Percentiles rank a stretch among this genome's conserved stretches.
These are phyloP conservation scores for Dryocosmus kuriphilus DNA, from an alignment of 2,888 invertebrate genomes.

Conservation along the genomic window DNA sequence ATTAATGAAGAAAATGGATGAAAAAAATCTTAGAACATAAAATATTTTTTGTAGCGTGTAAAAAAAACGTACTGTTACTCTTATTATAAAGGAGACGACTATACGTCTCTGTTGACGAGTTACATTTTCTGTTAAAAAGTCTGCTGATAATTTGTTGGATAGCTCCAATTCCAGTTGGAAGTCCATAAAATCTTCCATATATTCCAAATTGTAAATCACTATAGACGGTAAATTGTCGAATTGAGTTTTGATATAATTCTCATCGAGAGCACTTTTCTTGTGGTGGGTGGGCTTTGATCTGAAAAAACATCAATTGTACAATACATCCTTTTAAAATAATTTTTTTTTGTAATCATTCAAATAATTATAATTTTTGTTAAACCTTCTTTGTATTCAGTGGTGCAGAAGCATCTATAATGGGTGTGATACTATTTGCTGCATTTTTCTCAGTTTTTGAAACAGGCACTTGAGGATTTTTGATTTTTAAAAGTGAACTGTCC, in stretches of 20 bases:
- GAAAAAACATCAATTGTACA: background rate
- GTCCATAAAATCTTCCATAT: conserved; percentile 52
- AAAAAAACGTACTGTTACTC: conserved; percentile 44
- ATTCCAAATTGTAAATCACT: conserved; percentile 50
- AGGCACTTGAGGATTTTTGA: background rate
- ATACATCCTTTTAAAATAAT: background rate
- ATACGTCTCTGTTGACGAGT: conserved; percentile 61
- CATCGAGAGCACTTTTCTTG: background rate
- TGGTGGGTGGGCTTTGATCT: background rate
- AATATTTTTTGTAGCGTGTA: too few relatives aligned
- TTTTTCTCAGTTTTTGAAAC: background rate
- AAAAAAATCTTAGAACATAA: too few relatives aligned
- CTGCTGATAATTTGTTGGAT: conserved; percentile 46
- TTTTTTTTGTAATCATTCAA: background rate
- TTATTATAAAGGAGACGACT: conserved; percentile 56
- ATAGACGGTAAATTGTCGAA: conserved; percentile 23
- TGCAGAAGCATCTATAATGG: background rate
- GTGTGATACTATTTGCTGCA: background rate
- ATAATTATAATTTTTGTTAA: too few relatives aligned
- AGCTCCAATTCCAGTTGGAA: conserved; percentile 58
- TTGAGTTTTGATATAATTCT: background rate
- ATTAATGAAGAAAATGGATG: background rate
- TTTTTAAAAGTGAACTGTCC: background rate
- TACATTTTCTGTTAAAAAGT: conserved; percentile 54
- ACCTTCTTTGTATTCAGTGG: background rate